Conservation (phyloP, 2,113 vertebrate species). For the Macquaria ambigua region DNA sequence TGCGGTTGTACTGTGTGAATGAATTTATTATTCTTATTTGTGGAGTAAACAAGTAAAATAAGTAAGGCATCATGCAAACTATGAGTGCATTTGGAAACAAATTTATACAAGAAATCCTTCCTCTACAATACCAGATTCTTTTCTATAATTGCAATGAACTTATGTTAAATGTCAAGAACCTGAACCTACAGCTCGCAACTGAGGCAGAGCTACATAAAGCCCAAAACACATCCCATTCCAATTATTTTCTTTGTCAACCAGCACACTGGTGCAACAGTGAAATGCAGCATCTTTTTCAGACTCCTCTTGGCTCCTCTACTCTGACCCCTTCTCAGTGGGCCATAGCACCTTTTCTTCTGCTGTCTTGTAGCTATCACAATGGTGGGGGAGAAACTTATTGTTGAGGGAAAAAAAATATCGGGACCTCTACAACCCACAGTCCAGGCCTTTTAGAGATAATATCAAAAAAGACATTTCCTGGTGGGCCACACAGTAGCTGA, state of each 20-base stretch:
- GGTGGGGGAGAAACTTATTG: background rate
- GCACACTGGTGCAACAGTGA: background rate
- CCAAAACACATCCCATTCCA: background rate
- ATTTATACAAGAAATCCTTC: background rate
- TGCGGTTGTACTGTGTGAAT: background rate
- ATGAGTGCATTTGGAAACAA: background rate
- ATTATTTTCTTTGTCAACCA: background rate
- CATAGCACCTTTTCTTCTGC: no score
- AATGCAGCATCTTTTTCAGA: background rate
- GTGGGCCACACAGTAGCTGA: background rate
- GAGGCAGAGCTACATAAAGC: background rate
- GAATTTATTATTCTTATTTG: background rate
- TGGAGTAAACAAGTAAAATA: background rate
- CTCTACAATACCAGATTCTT: background rate
- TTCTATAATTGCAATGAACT: background rate
- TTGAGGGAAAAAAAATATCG: background rate
- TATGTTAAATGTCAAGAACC: background rate
- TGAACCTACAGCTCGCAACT: background rate
- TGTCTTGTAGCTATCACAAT: background rate
- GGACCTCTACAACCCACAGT: background rate
- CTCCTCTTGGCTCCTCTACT: background rate
- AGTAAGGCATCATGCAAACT: background rate
- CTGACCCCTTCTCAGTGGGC: background rate
- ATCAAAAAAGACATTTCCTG: background rate
- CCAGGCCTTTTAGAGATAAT: background rate